Conservation (phyloP, 2,888 invertebrate genomes). For the Monopis laevigella region DNA sequence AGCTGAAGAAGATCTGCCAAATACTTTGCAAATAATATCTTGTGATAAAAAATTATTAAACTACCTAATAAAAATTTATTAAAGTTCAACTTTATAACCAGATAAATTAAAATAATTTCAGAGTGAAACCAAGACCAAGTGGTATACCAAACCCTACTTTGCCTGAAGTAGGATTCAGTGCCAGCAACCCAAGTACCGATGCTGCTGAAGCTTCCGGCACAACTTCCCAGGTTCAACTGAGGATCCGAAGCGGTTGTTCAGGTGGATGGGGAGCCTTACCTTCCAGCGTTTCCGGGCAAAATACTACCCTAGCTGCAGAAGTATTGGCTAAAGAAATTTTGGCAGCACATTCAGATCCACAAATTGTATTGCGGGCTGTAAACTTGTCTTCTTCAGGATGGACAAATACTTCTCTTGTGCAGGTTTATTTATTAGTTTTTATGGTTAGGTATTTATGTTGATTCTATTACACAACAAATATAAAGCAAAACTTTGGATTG, state of each 20-base stretch:
- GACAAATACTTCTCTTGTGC: constrained; percentile 47
- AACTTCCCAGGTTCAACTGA: constrained; percentile 35
- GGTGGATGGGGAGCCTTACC: constrained; percentile 48
- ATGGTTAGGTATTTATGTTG: background rate
- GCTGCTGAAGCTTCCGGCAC: constrained; percentile 25
- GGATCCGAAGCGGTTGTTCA: constrained; percentile 43
- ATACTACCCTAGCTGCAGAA: constrained; percentile 47
- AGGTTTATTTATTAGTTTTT: constrained; percentile 29
- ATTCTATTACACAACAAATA: too few relatives aligned
- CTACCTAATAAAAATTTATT: too few relatives aligned
- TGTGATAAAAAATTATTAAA: too few relatives aligned
- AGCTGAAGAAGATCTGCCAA: too few relatives aligned
- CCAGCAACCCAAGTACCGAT: constrained; percentile 30
- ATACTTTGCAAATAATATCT: too few relatives aligned
- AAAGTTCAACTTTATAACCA: too few relatives aligned
- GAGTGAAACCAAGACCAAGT: constrained; percentile 62
- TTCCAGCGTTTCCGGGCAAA: constrained; percentile 36
- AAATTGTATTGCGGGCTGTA: constrained; percentile 58
- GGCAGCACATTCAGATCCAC: constrained; percentile 57
- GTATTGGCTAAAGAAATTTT: constrained; percentile 51
- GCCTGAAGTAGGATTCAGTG: constrained; percentile 54
- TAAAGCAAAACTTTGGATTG: too few relatives aligned
- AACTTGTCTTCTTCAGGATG: constrained; percentile 64
- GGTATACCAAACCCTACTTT: constrained; percentile 56
- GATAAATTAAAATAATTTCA: constrained; percentile 32